Evolutionary conservation across 2,113 vertebrate species (phyloP).

Genomic region (Zosterops lateralis): DNA sequence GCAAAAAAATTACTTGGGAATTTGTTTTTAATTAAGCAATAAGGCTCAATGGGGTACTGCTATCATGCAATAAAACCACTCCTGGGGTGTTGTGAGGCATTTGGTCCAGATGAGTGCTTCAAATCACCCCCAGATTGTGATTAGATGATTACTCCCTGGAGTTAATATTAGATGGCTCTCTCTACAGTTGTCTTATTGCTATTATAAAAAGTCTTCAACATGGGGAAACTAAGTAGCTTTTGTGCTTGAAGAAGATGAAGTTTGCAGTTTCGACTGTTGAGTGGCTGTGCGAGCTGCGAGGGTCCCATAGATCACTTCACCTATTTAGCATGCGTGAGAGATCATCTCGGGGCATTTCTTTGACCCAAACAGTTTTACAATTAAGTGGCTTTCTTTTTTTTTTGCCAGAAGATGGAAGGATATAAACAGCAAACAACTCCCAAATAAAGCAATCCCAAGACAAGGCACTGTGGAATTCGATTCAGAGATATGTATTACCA

Average conservation of each 20-base stretch:
- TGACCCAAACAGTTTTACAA: constrained; percentile 37
- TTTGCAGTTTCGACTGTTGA: neutral
- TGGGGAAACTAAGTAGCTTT: constrained; percentile 21
- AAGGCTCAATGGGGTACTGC: constrained; percentile 68
- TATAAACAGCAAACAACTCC: constrained; percentile 28
- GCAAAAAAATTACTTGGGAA: constrained; percentile 71
- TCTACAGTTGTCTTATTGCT: constrained; percentile 60
- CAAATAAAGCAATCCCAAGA: constrained; percentile 26
- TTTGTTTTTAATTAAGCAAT: constrained; percentile 80
- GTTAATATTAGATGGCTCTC: constrained; percentile 51
- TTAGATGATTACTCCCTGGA: constrained; percentile 71
- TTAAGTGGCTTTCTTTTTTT: neutral
- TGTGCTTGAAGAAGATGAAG: constrained; percentile 42
- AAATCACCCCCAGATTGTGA: constrained; percentile 69
- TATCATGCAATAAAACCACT: constrained; percentile 62
- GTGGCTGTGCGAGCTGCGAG: neutral
- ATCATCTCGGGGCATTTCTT: constrained; percentile 10
- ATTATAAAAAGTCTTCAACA: constrained; percentile 60
- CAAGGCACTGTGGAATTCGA: neutral
- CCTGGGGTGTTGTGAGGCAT: constrained; percentile 66
- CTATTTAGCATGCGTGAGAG: constrained; percentile 26
- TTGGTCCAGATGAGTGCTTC: constrained; percentile 69
- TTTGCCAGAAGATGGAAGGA: neutral
- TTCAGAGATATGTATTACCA: neutral
- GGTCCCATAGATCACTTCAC: constrained; percentile 28